Evolutionary conservation across 2,113 vertebrate species (phyloP), one percentile per base, ranked within the genome.

Genomic region (Amazona guildingii): DNA sequence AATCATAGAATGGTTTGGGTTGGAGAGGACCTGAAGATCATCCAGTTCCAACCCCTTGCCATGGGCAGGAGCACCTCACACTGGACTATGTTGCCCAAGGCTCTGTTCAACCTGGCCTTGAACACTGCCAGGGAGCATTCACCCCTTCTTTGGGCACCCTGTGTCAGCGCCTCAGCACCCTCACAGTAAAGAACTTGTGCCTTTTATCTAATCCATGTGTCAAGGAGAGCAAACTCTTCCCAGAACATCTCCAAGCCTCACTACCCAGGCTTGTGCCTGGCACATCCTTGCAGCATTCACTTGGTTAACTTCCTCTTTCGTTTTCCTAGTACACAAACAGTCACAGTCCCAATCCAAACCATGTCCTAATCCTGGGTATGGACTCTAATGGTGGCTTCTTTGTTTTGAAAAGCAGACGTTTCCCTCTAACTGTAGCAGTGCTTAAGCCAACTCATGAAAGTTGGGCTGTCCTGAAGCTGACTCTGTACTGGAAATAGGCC

Each of bases 281-380:
- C 24, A 39, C 7, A 13, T 52, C 35, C 24, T 52, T 39, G 44
- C 9, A 3, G 7, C 28, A 27, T 52, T 67, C 62, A 13, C 23
- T 33, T 1, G 0, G 14, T 6, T 89, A 33, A 5, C 8, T n/a
- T 7, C 2, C 2, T 66, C 51, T 24, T 86, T 74, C 67, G 6
- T 6, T 31, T 57, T 76, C 69, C 35, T 69, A 57, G 31, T 44
- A 23, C 21, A 33, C 19, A n/a, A 39, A 24, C 12, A 37, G 64
- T 28, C 16, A 44, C 31, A 51, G 29, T 31, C 33, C 23, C 70
- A 39, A 18, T 28, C 64, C 72, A 88, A 72, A 66, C 13, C 6
- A 8, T 41, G 13, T 31, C 49, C 12, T 70, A n/a, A 46, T 66
- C 25, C 31, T 2, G 5, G 12, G 13, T 78, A 39, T 0, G 2